Conservation (phyloP, 2,888 invertebrate species). For the Drosophila mettleri region DNA sequence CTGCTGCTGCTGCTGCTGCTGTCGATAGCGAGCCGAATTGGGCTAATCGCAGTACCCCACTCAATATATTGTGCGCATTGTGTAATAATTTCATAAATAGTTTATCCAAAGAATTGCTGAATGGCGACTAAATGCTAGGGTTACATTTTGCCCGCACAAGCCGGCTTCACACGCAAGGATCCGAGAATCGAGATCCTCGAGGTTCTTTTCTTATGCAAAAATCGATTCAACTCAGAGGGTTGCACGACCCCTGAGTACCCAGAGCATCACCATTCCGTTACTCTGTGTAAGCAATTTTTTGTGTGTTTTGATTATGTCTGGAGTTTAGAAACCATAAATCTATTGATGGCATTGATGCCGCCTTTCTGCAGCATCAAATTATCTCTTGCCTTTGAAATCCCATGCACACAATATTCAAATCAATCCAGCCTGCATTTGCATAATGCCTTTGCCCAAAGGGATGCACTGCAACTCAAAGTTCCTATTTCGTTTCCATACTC, state of each 20-base stretch:
- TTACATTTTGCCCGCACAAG: constrained; percentile 25
- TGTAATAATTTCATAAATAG: constrained; percentile 80
- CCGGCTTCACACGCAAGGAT: constrained; percentile 50
- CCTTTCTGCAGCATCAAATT: constrained; percentile 79
- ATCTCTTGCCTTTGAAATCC: constrained; percentile 72
- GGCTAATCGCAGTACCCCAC: constrained; percentile 76
- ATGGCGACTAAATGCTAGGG: constrained; percentile 68
- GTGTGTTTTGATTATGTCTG: constrained; percentile 74
- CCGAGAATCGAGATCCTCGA: constrained; percentile 14
- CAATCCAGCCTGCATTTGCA: constrained; percentile 60
- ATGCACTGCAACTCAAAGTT: constrained; percentile 27
- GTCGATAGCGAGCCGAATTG: constrained; percentile 10
- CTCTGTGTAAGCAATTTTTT: constrained; percentile 23
- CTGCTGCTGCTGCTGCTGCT: too few species aligned
- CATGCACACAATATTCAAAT: constrained; percentile 61
- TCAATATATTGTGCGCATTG: constrained; percentile 72
- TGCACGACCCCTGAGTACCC: constrained; percentile 36
- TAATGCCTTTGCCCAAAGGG: constrained; percentile 42
- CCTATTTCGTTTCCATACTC: not conserved
- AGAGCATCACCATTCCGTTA: constrained; percentile 11
- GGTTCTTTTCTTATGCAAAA: constrained; percentile 68
- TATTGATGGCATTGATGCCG: constrained; percentile 77
- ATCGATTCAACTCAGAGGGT: constrained; percentile 36
- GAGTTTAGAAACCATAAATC: constrained; percentile 82
- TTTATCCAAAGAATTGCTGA: constrained; percentile 78